Base-by-base conservation (phyloP, 2,113 vertebrate genomes). In the Prunella himalayana region DNA sequence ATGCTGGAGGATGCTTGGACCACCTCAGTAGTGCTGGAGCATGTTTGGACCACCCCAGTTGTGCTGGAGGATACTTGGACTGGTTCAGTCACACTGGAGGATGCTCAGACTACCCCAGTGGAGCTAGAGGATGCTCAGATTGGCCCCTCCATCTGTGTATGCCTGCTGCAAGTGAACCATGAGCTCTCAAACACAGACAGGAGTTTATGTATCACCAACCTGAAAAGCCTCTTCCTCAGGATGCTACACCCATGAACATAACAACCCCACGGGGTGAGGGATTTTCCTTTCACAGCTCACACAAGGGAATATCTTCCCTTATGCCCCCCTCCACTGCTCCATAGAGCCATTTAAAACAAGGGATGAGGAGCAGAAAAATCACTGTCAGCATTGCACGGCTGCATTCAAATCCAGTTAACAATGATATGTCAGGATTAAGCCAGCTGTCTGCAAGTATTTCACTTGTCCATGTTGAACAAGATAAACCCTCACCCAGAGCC, bases 401-500 rank as follows among this genome's bases (percentile, higher is more conserved):
- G 4, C 65, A 23, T 85, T 82, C 54, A 88, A 90, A 93, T 41
- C 88, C 82, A 49, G 85, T 42, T 80, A 76, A 84, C 86, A 78
- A 69, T 45, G 79, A 85, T 27, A 60, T 0, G 39, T 63, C 59
- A 65, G 88, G 94, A 94, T 93, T 82, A 92, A 68, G 63, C 19
- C 90, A 92, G 94, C 81, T 91, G 70, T 33, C 90, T 76, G 79
- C 63, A 76, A 95, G 63, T 66, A 87, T 90, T 95, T 88, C 63
- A 44, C 78, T 72, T 93, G 82, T 85, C 70, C 77, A 30, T 13
- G 0, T 21, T 6, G 2, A 78, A 56, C 30, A 33, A 64, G 61
- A 87, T 31, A 82, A 94, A 93, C 33, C 75, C 82, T 49, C 59
- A 65, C 41, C 45, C 80, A 44, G 60, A 88, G 57, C 22, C 35